Percentiles rank a stretch among this genome's conserved stretches.
Evolutionary conservation across 2,797 vertebrate genomes (phyloP).

Genomic region (Odontamblyopus rebecca): DNA sequence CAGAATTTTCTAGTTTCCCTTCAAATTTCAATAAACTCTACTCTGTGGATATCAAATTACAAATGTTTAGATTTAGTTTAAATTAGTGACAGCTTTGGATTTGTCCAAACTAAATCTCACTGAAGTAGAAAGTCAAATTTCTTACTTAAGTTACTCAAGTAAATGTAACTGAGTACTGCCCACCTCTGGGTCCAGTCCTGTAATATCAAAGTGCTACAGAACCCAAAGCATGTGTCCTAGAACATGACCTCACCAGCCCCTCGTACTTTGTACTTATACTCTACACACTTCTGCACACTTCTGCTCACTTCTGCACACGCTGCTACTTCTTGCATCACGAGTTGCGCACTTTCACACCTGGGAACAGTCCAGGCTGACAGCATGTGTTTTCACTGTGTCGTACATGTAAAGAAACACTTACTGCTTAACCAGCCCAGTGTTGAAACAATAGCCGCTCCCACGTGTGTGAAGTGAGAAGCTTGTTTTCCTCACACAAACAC

Average conservation of each 20-base stretch:
- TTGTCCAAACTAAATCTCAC: no score
- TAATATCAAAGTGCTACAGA: constrained; percentile 43
- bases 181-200: constrained; percentile 15
- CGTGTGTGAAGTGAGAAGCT: constrained; percentile 17
- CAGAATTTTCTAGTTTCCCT: no score
- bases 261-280: constrained; percentile 1
- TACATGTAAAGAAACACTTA: constrained; percentile 13
- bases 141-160: no score
- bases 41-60: no score
- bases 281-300: no score
- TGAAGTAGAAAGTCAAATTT: no score
- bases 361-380: constrained; percentile 23
- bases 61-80: no score
- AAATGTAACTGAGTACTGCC: no score
- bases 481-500: constrained; percentile 16
- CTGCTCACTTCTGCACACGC: constrained; percentile 24
- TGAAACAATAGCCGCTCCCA: constrained; percentile 9
- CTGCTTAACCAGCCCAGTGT: background rate
- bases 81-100: no score
- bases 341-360: constrained; percentile 52
- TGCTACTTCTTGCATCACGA: constrained; percentile 24
- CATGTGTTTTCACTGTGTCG: background rate
- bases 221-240: constrained; percentile 61
- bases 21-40: no score
- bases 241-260: constrained; percentile 52